Conservation (phyloP, 2,113 vertebrate genomes). For the Halcyon senegalensis region DNA sequence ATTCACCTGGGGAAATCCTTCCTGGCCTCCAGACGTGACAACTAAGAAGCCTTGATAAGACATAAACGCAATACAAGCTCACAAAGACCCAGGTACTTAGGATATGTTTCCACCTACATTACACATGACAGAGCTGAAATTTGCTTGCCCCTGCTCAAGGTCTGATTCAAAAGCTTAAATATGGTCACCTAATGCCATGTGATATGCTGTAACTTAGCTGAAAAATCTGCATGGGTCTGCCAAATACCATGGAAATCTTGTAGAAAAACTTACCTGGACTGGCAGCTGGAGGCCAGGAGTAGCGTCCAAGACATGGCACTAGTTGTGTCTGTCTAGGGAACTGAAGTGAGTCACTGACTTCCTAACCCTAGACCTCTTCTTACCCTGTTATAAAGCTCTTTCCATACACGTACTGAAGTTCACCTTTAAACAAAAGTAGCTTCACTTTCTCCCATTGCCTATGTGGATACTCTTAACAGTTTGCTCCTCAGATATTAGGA, state of each 20-base stretch:
- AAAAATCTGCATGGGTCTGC: not conserved
- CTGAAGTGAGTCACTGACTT: not conserved
- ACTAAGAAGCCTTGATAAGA: not conserved
- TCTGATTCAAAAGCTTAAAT: not conserved
- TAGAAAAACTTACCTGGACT: not conserved
- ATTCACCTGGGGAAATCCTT: not conserved
- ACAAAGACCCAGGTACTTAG: not conserved
- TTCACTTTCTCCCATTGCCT: not conserved
- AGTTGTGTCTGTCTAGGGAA: not conserved
- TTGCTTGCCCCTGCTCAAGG: not conserved
- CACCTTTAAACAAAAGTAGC: not conserved
- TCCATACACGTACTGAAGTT: not conserved
- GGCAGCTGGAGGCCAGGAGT: not conserved
- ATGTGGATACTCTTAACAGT: not conserved
- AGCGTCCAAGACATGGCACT: not conserved
- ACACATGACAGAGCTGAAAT: not conserved
- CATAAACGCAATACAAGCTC: not conserved
- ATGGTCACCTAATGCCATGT: not conserved
- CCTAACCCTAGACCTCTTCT: not conserved
- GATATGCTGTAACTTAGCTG: not conserved
- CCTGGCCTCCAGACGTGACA: not conserved
- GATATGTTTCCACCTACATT: not conserved
- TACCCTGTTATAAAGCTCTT: not conserved
- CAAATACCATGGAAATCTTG: not conserved
- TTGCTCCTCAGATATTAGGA: not conserved